phyloP scores from a whole-genome alignment of 2,797 vertebrate genomes.

The Coilia nasus region DNA sequence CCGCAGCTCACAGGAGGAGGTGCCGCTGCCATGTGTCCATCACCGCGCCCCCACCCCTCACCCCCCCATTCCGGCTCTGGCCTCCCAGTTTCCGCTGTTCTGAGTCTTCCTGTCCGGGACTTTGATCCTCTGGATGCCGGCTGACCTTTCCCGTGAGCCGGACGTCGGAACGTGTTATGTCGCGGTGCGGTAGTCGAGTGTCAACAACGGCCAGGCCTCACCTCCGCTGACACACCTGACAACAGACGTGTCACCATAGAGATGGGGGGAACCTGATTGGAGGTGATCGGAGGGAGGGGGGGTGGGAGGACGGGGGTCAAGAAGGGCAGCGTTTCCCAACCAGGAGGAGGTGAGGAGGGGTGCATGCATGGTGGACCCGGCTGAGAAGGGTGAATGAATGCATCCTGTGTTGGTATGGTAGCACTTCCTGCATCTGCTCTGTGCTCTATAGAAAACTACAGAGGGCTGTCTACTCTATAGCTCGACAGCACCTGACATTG shows the following conservation, averaged over 20 bases:
- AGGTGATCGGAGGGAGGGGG: slow-evolving; percentile 64
- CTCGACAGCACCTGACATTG: neutral
- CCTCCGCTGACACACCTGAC: slow-evolving; percentile 52
- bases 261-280: slow-evolving; percentile 67
- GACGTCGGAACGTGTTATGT: slow-evolving; percentile 76
- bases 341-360: neutral
- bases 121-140: slow-evolving; percentile 72
- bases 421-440: neutral
- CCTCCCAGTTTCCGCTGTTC: slow-evolving; percentile 63
- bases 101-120: slow-evolving; percentile 55
- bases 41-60: slow-evolving; percentile 42
- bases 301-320: slow-evolving; percentile 54
- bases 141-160: slow-evolving; percentile 83
- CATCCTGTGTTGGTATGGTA: neutral
- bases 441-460: neutral
- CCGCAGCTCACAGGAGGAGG: slow-evolving; percentile 78
- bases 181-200: slow-evolving; percentile 66
- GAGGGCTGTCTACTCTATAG: neutral
- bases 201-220: slow-evolving; percentile 72
- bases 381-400: neutral
- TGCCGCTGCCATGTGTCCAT: slow-evolving; percentile 77
- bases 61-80: neutral
- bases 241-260: slow-evolving; percentile 59
- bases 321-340: slow-evolving; percentile 38
- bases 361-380: neutral